Percentiles rank a stretch among this genome's conserved stretches.
Conservation (phyloP, 2,888 invertebrate species). For the Disparrhopalites patrizii region DNA sequence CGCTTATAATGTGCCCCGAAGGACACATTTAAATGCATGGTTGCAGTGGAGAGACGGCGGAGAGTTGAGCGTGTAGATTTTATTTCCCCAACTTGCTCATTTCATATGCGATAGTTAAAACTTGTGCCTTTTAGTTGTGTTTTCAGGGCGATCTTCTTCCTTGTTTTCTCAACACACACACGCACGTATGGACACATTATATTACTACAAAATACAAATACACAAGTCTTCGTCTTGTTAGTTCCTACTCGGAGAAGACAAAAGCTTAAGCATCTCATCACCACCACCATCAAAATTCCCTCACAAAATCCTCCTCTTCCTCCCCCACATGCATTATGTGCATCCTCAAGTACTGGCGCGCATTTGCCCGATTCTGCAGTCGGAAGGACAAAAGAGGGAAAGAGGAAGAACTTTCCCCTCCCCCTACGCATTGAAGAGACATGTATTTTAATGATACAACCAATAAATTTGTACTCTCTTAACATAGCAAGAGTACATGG, state of each 20-base stretch:
- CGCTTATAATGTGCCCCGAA: slow-evolving; percentile 28
- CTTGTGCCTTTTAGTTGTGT: slow-evolving; percentile 4
- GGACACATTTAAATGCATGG: slow-evolving; percentile 34
- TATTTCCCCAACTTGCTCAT: slow-evolving; percentile 29
- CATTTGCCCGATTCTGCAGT: not conserved
- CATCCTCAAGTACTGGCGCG: too few relatives aligned
- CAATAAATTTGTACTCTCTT: too few relatives aligned
- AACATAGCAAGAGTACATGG: not conserved
- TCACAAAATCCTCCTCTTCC: too few relatives aligned
- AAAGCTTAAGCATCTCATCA: slow-evolving; percentile 1
- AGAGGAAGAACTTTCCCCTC: not conserved
- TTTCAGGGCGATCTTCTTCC: not conserved
- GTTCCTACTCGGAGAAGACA: slow-evolving; percentile 1
- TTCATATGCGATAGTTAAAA: slow-evolving; percentile 23
- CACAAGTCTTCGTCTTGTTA: slow-evolving; percentile 1
- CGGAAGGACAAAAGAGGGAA: not conserved
- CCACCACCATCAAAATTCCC: slow-evolving; percentile 18
- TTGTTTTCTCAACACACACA: not conserved
- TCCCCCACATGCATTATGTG: too few relatives aligned
- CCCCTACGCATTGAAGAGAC: too few relatives aligned
- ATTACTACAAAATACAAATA: too few relatives aligned
- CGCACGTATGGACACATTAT: too few relatives aligned
- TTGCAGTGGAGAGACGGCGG: slow-evolving; percentile 14
- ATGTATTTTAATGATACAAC: too few relatives aligned
- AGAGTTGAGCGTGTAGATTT: too few relatives aligned